A percentile compares a stretch with the other conserved stretches of the same genome.
phyloP scores from a whole-genome alignment of 2,888 invertebrate genomes.

The Acanthopleura granulata region DNA sequence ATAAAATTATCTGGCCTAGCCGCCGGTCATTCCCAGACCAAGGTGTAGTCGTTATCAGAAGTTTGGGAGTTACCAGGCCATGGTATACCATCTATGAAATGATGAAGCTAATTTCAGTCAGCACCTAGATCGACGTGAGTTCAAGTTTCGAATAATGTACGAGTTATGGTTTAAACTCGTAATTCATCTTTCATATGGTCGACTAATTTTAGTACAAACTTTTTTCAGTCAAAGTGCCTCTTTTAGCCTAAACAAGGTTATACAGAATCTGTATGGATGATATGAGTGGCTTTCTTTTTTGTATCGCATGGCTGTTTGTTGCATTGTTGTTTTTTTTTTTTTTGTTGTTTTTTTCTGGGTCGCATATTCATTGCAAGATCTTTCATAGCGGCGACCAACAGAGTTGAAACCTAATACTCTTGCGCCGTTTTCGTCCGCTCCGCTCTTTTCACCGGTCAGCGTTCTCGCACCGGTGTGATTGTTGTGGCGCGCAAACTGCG shows the following conservation, averaged over 20 bases:
- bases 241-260: background rate
- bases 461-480: constrained; percentile 7
- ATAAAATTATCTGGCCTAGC: background rate
- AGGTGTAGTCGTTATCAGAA: too few species aligned
- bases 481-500: constrained; percentile 11
- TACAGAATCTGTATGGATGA: too few species aligned
- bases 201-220: background rate
- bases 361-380: background rate
- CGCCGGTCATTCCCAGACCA: background rate
- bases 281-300: too few species aligned
- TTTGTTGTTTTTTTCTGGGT: too few species aligned
- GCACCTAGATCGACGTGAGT: too few species aligned
- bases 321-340: too few species aligned
- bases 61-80: too few species aligned
- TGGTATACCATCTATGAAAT: too few species aligned
- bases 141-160: too few species aligned
- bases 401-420: constrained; percentile 9
- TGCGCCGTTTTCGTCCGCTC: background rate
- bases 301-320: too few species aligned
- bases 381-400: background rate
- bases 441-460: constrained; percentile 4
- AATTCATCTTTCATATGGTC: background rate
- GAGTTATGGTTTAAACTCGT: too few species aligned
- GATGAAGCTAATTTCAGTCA: too few species aligned
- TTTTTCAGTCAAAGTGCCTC: background rate